Evolutionary conservation across 2,113 vertebrate species (phyloP), one percentile per base, ranked within the genome.

Genomic region (Grammomys surdaster): DNA sequence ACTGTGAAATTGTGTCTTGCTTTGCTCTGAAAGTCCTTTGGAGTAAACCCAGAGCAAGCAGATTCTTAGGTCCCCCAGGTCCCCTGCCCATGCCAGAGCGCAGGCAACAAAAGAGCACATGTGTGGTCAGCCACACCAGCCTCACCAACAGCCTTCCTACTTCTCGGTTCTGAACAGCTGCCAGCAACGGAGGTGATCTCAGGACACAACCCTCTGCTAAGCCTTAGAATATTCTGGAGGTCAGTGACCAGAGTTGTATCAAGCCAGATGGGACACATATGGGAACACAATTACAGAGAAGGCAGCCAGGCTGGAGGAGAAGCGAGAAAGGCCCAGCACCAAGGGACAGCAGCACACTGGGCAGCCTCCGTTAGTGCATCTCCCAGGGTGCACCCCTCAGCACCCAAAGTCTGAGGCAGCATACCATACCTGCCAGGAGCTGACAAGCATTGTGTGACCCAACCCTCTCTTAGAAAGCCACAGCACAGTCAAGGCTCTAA

Each of bases 261-360:
- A 65, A 91, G 87, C 95, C 94, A 95, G 97, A 97, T 58, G 36
- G 92, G 93, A 93, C 82, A 65, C 94, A 85, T 51, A 82, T 69
- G 96, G 95, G 78, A 96, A 97, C 63, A 91, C 82, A 95, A 96
- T 95, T 90, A 94, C 40, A 87, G 90, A 4, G 72, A 94, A 94
- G 90, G 72, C 48, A 51, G 85, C 3, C n/a, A 73, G 80, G 76
- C 94, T 70, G 51, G 22, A 93, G 65, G 3, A 51, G 86, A 90
- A 63, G 58, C 43, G n/a, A 22, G 81, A 93, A 75, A n/a, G 26
- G 60, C 51, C 58, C 0, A 28, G 73, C 24, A 10, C 33, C 87
- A 22, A 0, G 10, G 56, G 97, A 70, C 93, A 48, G 26, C 63
- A 10, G 28, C 13, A 0, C 1, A 0, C 6, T 3, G 54, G 92